Percentiles rank a stretch among this genome's conserved stretches.
These are phyloP conservation scores for Gadopsis marmoratus DNA, from an alignment of 2,797 vertebrate genomes.

Conservation along the genomic window DNA sequence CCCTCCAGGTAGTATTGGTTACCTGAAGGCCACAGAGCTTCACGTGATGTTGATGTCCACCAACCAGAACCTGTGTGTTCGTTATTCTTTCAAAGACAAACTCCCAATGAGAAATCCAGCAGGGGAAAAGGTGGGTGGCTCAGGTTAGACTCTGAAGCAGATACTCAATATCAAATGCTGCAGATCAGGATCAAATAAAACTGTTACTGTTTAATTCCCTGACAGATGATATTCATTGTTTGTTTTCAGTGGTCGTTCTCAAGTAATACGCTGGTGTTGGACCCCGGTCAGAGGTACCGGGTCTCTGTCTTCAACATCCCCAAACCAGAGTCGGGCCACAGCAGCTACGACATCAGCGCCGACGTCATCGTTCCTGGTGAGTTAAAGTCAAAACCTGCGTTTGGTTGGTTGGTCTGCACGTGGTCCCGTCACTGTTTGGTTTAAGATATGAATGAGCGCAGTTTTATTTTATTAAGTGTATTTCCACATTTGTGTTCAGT, in stretches of 20 bases:
- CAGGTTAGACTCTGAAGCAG: neutral
- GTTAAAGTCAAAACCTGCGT: neutral
- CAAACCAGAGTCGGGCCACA: conserved; percentile 75
- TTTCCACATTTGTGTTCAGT: neutral
- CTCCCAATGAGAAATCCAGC: conserved; percentile 63
- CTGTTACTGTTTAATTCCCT: too few species aligned
- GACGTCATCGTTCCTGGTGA: conserved; percentile 70
- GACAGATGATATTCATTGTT: neutral
- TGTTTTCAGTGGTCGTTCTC: conserved; percentile 82
- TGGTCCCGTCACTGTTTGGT: neutral
- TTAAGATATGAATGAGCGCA: neutral
- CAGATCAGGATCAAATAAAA: neutral
- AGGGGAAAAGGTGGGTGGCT: conserved; percentile 65
- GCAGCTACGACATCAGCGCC: conserved; percentile 55
- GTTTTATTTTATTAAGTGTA: neutral
- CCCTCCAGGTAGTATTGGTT: conserved; percentile 73
- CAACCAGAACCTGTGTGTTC: conserved; percentile 78
- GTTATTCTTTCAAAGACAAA: conserved; percentile 65
- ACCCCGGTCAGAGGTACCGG: conserved; percentile 72
- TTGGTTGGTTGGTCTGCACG: neutral
- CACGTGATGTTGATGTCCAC: conserved; percentile 65
- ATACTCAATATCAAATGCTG: neutral
- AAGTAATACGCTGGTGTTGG: conserved; percentile 73
- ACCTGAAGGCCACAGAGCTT: conserved; percentile 78
- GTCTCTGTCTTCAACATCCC: conserved; percentile 84